Base-by-base conservation (phyloP, 2,113 vertebrate species). In the Malaclemys terrapin region DNA sequence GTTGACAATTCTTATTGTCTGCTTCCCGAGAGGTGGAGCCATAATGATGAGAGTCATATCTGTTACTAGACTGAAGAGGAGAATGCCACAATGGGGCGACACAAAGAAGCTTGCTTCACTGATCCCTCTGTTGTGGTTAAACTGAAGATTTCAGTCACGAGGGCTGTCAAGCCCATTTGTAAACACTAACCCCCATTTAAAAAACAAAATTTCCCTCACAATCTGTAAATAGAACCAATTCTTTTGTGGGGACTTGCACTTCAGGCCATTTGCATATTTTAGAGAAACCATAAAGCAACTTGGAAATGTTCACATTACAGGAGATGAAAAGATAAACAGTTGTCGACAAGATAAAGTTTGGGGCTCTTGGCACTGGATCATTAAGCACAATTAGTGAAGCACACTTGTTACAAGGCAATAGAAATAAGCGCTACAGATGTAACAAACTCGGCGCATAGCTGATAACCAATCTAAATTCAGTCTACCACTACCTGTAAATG, bases 401-500 rank as follows among this genome's bases (percentile, higher is more conserved):
- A 90, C 10, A 85, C 88, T 93, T 93, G 8, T 93, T 96, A 94
- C 25, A 92, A 76, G 80, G 35, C 59, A 96, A 9, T 88, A 97
- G 87, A 88, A 97, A 93, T 89, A 89, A 96, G 52, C 82, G 82
- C 72, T 96, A 80, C 62, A 92, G 69, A 93, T 90, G 54, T 45
- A 94, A 94, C 78, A 96, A 92, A 97, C 85, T 94, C 57, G 90
- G 57, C 89, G 80, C 87, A 78, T 83, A 1, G 4, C 47, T 96
- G 97, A 95, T 82, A 97, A 89, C 89, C 91, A 92, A 91, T 97
- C 95, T 97, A 97, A 95, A 97, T 95, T 96, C 97, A 97, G 57
- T 87, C 93, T 97, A 85, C 94, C 90, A 95, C 87, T 83, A 98
- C 96, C 96, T 98, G 86, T 97, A 98, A 98, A 97, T 89, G 93